phyloP scores from a whole-genome alignment of 2,888 invertebrate species.

The Caenorhabditis sp. region DNA sequence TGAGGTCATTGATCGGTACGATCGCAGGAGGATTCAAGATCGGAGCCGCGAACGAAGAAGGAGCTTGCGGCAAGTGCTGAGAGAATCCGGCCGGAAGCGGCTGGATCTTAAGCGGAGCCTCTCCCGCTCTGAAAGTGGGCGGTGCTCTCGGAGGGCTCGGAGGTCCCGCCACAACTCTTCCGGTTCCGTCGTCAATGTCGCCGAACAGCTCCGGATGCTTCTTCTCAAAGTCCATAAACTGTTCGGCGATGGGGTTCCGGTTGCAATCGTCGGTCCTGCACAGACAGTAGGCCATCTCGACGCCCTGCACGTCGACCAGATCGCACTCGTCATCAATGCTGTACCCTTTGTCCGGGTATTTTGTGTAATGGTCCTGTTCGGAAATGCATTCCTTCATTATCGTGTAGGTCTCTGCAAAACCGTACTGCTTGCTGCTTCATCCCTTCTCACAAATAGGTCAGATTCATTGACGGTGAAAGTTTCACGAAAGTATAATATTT shows the following conservation, averaged over 20 bases:
- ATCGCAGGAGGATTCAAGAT: conserved; percentile 63
- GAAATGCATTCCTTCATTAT: conserved; percentile 77
- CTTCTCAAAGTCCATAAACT: conserved; percentile 74
- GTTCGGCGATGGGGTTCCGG: conserved; percentile 70
- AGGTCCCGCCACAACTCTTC: not conserved
- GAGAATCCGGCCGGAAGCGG: conserved; percentile 21
- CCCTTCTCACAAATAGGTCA: conserved; percentile 21
- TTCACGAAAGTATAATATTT: conserved; percentile 55
- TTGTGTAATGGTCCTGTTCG: conserved; percentile 71
- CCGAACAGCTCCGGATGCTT: conserved; percentile 72
- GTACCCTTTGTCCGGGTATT: conserved; percentile 70
- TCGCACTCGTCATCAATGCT: conserved; percentile 74
- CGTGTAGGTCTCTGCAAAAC: conserved; percentile 74
- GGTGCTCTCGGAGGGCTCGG: conserved; percentile 29
- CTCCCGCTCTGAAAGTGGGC: conserved; percentile 20
- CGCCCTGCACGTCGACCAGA: conserved; percentile 67
- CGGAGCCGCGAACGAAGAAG: conserved; percentile 56
- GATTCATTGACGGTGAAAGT: conserved; percentile 31
- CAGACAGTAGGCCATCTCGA: conserved; percentile 73
- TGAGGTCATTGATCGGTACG: conserved; percentile 65
- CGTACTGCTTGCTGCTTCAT: conserved; percentile 32
- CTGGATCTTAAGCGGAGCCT: conserved; percentile 52
- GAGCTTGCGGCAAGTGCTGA: not conserved
- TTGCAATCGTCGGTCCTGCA: conserved; percentile 69
- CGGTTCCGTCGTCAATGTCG: conserved; percentile 39